Evolutionary conservation across 2,888 invertebrate species (phyloP).

Genomic region (Trachelus troglodyta): DNA sequence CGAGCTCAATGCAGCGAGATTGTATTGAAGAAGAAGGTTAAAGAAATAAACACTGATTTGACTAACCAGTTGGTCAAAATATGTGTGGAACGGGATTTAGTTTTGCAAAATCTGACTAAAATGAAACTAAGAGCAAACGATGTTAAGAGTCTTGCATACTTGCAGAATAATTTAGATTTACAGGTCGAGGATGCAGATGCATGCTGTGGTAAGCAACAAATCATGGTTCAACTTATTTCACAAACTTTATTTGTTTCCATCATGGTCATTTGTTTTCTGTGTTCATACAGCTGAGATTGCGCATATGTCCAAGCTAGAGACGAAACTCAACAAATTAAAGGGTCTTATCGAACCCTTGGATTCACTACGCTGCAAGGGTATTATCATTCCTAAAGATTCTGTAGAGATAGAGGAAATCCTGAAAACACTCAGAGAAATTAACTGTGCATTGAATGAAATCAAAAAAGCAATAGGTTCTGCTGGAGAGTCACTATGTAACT

Average conservation of each 20-base stretch:
- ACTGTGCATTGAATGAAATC: slow-evolving; percentile 29
- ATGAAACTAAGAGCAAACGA: slow-evolving; percentile 38
- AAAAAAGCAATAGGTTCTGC: slow-evolving; percentile 30
- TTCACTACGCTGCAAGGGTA: slow-evolving; percentile 36
- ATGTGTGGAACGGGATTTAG: slow-evolving; percentile 34
- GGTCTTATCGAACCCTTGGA: slow-evolving; percentile 36
- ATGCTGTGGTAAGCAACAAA: slow-evolving; percentile 26
- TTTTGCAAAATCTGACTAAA: slow-evolving; percentile 30
- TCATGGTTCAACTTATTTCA: not conserved
- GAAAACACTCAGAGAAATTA: slow-evolving; percentile 27
- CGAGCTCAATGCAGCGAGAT: slow-evolving; percentile 31
- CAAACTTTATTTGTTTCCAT: not conserved
- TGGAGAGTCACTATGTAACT: slow-evolving; percentile 25
- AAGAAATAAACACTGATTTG: slow-evolving; percentile 30
- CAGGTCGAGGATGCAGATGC: slow-evolving; percentile 14
- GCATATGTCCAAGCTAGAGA: slow-evolving; percentile 18
- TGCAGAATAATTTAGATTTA: slow-evolving; percentile 37
- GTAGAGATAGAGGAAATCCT: slow-evolving; percentile 28
- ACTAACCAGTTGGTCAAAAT: slow-evolving; percentile 32
- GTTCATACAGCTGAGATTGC: slow-evolving; percentile 31
- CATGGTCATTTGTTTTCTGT: not conserved
- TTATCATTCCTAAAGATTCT: slow-evolving; percentile 39
- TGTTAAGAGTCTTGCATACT: slow-evolving; percentile 27
- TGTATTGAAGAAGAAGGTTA: slow-evolving; percentile 35
- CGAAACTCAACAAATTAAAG: slow-evolving; percentile 31